Evolutionary conservation across 2,888 invertebrate genomes (phyloP).

Genomic region (Drosophila nr. medialis): DNA sequence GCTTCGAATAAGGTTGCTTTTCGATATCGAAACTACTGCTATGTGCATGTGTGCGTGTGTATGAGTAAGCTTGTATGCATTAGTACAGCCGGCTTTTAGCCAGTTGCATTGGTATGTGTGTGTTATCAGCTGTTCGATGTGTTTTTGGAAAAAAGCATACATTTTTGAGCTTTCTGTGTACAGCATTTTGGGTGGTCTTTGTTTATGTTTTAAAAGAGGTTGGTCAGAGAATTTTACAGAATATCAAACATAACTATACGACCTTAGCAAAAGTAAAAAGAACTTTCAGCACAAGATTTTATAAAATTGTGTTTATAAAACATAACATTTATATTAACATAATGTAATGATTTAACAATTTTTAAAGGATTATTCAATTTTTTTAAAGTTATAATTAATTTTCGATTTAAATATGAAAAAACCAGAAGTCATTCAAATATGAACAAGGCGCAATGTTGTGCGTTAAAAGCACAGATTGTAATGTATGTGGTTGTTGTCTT

Average conservation of each 20-base stretch:
- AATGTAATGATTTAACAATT: not conserved
- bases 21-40: slow-evolving; percentile 61
- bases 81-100: slow-evolving; percentile 59
- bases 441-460: not conserved
- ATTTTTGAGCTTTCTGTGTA: slow-evolving; percentile 12
- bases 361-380: too few relatives aligned
- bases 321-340: not conserved
- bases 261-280: fast-evolving
- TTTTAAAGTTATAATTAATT: not conserved
- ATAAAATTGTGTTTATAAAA: not conserved
- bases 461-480: slow-evolving; percentile 25
- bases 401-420: not conserved
- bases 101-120: slow-evolving; percentile 13
- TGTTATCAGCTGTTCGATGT: slow-evolving; percentile 47
- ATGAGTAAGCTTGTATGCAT: not conserved
- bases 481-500: slow-evolving; percentile 47
- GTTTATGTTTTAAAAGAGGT: slow-evolving; percentile 26
- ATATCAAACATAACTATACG: not conserved
- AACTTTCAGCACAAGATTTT: not conserved
- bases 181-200: slow-evolving; percentile 10
- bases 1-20: slow-evolving; percentile 16
- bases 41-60: slow-evolving; percentile 4
- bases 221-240: not conserved
- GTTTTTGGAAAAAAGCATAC: slow-evolving; percentile 25
- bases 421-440: not conserved